phyloP scores from a whole-genome alignment of 2,797 vertebrate species.

The Cryptoblepharus egeriae region DNA sequence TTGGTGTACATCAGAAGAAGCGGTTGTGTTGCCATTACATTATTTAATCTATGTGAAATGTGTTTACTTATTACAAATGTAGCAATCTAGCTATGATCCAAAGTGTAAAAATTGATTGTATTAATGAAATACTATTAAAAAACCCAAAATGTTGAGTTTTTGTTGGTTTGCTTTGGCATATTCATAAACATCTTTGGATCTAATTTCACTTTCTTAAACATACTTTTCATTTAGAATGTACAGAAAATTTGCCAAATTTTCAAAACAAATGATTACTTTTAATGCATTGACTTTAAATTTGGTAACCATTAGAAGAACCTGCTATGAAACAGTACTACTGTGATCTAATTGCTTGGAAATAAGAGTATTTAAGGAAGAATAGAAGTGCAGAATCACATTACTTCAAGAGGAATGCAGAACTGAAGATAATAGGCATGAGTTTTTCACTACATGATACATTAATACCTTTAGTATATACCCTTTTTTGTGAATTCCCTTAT shows the following conservation, averaged over 20 bases:
- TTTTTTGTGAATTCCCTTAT: conserved; percentile 49
- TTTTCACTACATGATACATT: conserved; percentile 19
- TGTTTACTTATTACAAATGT: not conserved
- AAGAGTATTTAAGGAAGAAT: conserved; percentile 22
- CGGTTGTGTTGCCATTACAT: not conserved
- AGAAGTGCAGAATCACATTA: conserved; percentile 17
- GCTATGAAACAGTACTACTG: not conserved
- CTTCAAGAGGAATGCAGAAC: conserved; percentile 32
- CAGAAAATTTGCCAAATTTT: conserved; percentile 3
- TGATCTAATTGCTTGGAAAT: not conserved
- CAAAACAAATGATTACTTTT: not conserved
- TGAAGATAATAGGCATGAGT: conserved; percentile 14
- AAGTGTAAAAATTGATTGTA: not conserved
- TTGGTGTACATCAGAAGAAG: not conserved
- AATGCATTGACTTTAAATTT: not conserved
- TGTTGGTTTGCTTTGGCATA: not conserved
- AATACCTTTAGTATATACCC: conserved; percentile 50
- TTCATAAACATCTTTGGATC: not conserved
- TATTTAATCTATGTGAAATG: conserved; percentile 9
- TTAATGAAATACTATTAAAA: not conserved
- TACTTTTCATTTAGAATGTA: not conserved
- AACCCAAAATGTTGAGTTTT: not conserved
- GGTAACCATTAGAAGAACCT: not conserved
- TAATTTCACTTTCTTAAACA: not conserved
- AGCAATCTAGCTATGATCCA: not conserved